Evolutionary conservation across 2,113 vertebrate species (phyloP).

Genomic region (Danio rerio): DNA sequence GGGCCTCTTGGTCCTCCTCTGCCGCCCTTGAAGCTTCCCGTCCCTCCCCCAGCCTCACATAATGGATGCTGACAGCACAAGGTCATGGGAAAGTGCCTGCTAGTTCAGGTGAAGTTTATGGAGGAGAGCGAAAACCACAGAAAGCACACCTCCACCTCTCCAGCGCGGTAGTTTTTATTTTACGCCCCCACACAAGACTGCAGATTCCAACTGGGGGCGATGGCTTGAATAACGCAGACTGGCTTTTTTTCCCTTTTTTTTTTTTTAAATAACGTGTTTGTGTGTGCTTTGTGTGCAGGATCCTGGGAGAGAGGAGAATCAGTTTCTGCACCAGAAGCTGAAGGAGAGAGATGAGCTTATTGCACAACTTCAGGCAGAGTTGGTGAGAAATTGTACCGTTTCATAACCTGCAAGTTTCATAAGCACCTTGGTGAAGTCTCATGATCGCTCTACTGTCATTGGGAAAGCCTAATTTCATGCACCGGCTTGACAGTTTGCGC

Average conservation of each 20-base stretch:
- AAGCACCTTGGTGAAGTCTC: slow-evolving; percentile 20
- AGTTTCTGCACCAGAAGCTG: slow-evolving; percentile 85
- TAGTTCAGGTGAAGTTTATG: slow-evolving; percentile 69
- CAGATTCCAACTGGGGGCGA: slow-evolving; percentile 39
- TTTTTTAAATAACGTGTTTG: slow-evolving; percentile 18
- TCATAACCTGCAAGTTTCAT: slow-evolving; percentile 22
- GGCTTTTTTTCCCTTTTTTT: not conserved
- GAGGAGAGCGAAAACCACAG: slow-evolving; percentile 36
- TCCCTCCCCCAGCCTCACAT: slow-evolving; percentile 29
- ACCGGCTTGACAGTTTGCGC: not conserved
- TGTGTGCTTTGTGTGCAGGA: slow-evolving; percentile 81
- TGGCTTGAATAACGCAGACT: slow-evolving; percentile 52
- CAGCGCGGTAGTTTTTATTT: not conserved
- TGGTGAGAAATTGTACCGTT: slow-evolving; percentile 81
- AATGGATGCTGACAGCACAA: slow-evolving; percentile 69
- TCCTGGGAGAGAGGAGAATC: slow-evolving; percentile 87
- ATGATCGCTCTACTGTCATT: slow-evolving; percentile 20
- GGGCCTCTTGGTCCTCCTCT: slow-evolving; percentile 25
- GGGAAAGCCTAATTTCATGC: slow-evolving; percentile 19
- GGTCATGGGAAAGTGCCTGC: slow-evolving; percentile 67
- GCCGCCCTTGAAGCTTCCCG: slow-evolving; percentile 41
- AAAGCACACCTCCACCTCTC: slow-evolving; percentile 24
- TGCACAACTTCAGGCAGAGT: slow-evolving; percentile 86
- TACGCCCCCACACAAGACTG: slow-evolving; percentile 22
- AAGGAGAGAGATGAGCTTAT: slow-evolving; percentile 93